Conservation (phyloP, 2,113 vertebrate species). For the Rallus limicola region DNA sequence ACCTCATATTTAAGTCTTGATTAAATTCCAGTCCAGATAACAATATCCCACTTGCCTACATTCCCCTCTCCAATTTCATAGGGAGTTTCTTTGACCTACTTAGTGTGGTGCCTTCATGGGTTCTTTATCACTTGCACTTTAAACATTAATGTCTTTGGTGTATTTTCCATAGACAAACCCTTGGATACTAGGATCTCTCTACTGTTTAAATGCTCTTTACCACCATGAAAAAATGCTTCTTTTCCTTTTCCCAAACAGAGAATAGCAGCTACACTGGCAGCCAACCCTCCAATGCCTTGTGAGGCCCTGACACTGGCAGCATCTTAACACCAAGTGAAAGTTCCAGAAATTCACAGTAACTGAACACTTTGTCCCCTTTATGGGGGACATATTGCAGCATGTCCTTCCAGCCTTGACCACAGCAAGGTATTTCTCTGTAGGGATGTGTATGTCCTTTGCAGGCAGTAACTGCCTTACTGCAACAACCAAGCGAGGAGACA, state of each 20-base stretch:
- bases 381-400: background rate
- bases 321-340: background rate
- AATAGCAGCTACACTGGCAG: background rate
- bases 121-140: background rate
- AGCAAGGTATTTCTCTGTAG: background rate
- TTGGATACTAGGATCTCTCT: background rate
- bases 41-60: background rate
- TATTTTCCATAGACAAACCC: background rate
- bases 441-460: background rate
- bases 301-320: background rate
- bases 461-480: background rate
- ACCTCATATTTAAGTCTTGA: constrained; percentile 23
- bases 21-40: constrained; percentile 53
- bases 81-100: constrained; percentile 21
- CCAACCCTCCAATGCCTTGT: background rate
- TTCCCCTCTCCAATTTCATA: constrained; percentile 1
- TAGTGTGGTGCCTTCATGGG: background rate
- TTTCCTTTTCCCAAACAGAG: background rate
- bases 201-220: background rate
- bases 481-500: background rate
- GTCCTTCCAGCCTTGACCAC: background rate
- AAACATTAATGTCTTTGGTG: background rate
- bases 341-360: background rate
- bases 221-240: background rate
- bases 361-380: background rate